Evolutionary conservation across 2,797 vertebrate species (phyloP).

Genomic region (Syngnathus acus): DNA sequence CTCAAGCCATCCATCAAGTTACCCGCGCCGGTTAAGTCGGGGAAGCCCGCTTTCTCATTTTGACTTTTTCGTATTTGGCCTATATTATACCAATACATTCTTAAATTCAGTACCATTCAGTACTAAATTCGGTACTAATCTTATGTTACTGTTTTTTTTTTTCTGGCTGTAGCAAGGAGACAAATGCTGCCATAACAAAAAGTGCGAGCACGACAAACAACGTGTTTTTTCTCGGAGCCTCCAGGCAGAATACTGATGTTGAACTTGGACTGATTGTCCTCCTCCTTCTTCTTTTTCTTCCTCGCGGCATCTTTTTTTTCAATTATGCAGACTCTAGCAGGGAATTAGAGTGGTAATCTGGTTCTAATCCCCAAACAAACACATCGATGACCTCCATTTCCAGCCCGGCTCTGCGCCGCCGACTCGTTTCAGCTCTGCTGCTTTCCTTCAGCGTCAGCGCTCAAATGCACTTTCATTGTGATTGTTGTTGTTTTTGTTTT

Average conservation of each 20-base stretch:
- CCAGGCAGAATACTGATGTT: background rate
- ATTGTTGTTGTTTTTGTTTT: background rate
- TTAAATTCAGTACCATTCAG: no score
- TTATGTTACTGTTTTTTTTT: no score
- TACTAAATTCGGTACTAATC: no score
- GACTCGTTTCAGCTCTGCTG: constrained; percentile 26
- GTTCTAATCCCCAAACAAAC: constrained; percentile 67
- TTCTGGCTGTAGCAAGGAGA: background rate
- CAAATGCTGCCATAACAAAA: background rate
- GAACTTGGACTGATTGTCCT: constrained; percentile 4
- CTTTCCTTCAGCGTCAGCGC: constrained; percentile 25
- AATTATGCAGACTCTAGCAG: constrained; percentile 62
- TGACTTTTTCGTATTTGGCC: no score
- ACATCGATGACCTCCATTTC: constrained; percentile 60
- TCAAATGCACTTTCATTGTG: background rate
- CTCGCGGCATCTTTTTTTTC: constrained; percentile 44
- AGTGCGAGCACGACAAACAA: background rate
- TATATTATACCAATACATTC: no score
- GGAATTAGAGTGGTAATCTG: constrained; percentile 64
- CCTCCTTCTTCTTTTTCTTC: constrained; percentile 24
- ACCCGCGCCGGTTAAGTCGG: background rate
- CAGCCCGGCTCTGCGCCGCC: constrained; percentile 16
- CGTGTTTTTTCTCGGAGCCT: background rate
- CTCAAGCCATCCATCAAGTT: background rate
- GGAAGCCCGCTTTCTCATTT: background rate